Evolutionary conservation across 2,797 vertebrate genomes (phyloP).

Genomic region (Anguilla pacifica): DNA sequence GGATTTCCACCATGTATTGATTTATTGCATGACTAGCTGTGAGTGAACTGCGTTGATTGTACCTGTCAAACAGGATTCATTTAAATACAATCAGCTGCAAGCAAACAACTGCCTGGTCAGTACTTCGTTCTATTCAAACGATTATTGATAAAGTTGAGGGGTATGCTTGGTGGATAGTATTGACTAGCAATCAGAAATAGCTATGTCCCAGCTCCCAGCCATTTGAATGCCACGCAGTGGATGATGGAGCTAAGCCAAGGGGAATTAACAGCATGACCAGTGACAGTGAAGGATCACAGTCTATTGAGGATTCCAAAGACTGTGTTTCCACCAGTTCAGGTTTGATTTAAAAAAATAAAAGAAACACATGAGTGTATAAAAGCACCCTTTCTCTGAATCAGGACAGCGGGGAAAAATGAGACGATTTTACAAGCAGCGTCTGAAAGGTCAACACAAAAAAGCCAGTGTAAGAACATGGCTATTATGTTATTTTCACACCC

Average conservation of each 20-base stretch:
- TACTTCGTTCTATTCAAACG: constrained; percentile 8
- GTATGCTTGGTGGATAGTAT: constrained; percentile 28
- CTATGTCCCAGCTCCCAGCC: constrained; percentile 55
- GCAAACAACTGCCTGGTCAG: constrained; percentile 58
- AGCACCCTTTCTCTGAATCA: background rate
- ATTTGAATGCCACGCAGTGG: constrained; percentile 40
- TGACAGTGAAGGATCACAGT: constrained; percentile 43
- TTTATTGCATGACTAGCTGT: constrained; percentile 71
- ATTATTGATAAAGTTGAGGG: constrained; percentile 12
- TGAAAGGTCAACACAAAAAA: constrained; percentile 8
- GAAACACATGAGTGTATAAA: background rate
- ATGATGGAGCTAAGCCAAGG: constrained; percentile 43
- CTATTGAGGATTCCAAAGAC: constrained; percentile 26
- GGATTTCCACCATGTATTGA: constrained; percentile 67
- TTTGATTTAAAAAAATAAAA: constrained; percentile 18
- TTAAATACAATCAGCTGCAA: constrained; percentile 68
- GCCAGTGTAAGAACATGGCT: background rate
- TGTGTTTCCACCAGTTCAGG: background rate
- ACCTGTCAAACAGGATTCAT: constrained; percentile 64
- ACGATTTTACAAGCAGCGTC: background rate
- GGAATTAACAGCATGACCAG: constrained; percentile 63
- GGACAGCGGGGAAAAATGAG: background rate
- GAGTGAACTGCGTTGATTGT: constrained; percentile 66
- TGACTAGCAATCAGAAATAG: constrained; percentile 46
- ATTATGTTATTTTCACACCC: constrained; percentile 19